Evolutionary conservation across 2,888 invertebrate species (phyloP), one percentile per base, ranked within the genome.

Genomic region (Pomacea canaliculata): DNA sequence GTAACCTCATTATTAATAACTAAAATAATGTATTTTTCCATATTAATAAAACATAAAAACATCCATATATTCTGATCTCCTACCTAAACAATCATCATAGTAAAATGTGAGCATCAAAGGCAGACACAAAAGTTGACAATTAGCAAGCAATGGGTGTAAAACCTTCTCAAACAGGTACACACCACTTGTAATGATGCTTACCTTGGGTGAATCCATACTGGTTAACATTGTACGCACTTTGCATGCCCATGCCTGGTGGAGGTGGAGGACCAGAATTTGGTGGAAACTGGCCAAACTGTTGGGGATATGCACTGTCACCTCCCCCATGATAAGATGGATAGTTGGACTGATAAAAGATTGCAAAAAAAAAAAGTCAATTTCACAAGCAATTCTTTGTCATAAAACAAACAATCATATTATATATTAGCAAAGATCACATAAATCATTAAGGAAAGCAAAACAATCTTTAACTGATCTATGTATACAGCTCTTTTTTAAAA

Each of bases 221-320:
- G 73, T 83, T 83, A 60, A 83, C 80, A 77, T 81, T 81, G 71
- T 83, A 83, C 19, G 83, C 81, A 81, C 81, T 83, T 70, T 76
- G 68, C 49, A 76, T 74, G 19, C 76, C 72, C 70, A 78, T 76
- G 19, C 82, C 81, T 13, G 84, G 83, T 13, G 80, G 80, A 56
- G 83, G 83, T 23, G 83, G 83, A 37, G 82, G 83, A 18, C 83
- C 83, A 70, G 82, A 81, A 68, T 76, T 79, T 23, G 80, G 79
- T 67, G 73, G 62, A 49, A 16, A 62, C 37, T 78, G 79, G 12
- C 75, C 82, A 65, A 67, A 82, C 46, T 76, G 73, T 7, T 78
- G 79, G 1, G 82, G 83, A 63, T 83, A 82, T 76, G 48, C 66
- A 56, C 73, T 10, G 9, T 59, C 76, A n/a, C 56, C 67, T 16